These are phyloP conservation scores for Hemicordylus capensis DNA, from an alignment of 2,113 vertebrate genomes.

Conservation along the genomic window DNA sequence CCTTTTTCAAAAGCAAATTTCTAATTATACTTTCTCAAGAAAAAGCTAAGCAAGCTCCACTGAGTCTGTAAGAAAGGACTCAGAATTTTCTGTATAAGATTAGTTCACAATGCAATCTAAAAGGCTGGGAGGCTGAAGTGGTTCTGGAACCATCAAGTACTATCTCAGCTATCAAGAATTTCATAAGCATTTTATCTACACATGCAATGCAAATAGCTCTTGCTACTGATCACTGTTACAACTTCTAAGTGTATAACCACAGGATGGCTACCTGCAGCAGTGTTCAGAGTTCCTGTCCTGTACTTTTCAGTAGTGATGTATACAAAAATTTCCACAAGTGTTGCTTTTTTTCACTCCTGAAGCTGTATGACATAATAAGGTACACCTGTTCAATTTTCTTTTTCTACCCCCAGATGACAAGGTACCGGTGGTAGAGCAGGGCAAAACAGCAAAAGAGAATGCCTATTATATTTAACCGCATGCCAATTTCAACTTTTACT, in stretches of 20 bases:
- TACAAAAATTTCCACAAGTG: neutral
- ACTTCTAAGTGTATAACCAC: neutral
- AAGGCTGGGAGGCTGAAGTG: neutral
- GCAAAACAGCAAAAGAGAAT: neutral
- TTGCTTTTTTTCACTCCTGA: neutral
- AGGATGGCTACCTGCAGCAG: neutral
- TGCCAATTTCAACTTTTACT: neutral
- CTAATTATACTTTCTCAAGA: neutral
- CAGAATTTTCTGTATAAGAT: neutral
- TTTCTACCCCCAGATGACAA: neutral
- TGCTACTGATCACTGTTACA: neutral
- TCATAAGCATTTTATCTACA: neutral
- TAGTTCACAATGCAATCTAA: neutral
- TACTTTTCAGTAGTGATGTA: neutral
- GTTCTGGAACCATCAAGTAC: no score
- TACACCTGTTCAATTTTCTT: neutral
- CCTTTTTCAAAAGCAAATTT: neutral
- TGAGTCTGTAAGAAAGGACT: neutral
- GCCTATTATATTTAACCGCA: neutral
- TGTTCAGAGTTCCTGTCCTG: neutral
- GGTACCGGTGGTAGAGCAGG: neutral
- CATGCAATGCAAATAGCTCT: neutral
- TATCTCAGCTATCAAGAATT: neutral
- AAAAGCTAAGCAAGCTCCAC: neutral
- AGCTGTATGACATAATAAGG: neutral